phyloP scores from a whole-genome alignment of 2,113 vertebrate genomes.

The Dasypus novemcinctus region DNA sequence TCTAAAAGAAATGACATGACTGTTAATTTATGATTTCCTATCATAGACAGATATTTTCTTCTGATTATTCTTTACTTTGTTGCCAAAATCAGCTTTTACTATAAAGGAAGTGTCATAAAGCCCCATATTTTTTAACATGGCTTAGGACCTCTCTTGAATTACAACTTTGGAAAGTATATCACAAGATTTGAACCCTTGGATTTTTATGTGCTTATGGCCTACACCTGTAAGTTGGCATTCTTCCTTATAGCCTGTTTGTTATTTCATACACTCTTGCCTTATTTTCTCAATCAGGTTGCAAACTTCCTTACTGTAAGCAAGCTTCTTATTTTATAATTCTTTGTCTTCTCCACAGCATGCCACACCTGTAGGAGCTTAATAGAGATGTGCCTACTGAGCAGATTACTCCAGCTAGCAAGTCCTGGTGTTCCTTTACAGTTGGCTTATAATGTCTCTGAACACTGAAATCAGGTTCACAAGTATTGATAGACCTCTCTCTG shows the following conservation, averaged over 20 bases:
- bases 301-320: not conserved
- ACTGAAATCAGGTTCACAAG: not conserved
- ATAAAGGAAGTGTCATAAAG: not conserved
- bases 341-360: not conserved
- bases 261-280: not conserved
- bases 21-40: not conserved
- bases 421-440: not conserved
- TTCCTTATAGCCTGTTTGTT: not conserved
- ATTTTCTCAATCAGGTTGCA: not conserved
- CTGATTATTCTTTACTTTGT: slow-evolving; percentile 22
- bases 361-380: not conserved
- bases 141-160: not conserved
- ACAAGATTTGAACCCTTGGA: not conserved
- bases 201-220: not conserved
- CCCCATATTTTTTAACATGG: not conserved
- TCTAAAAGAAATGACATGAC: not conserved
- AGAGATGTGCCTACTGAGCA: not conserved
- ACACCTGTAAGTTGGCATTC: not conserved
- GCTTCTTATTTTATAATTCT: not conserved
- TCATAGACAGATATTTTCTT: not conserved
- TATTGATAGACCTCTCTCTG: not conserved
- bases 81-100: not conserved
- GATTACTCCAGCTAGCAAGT: not conserved
- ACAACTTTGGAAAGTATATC: not conserved
- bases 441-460: not conserved